Percentiles rank a stretch among this genome's conserved stretches.
phyloP scores from a whole-genome alignment of 2,888 invertebrate genomes.

The Acanthoscelides obtectus region DNA sequence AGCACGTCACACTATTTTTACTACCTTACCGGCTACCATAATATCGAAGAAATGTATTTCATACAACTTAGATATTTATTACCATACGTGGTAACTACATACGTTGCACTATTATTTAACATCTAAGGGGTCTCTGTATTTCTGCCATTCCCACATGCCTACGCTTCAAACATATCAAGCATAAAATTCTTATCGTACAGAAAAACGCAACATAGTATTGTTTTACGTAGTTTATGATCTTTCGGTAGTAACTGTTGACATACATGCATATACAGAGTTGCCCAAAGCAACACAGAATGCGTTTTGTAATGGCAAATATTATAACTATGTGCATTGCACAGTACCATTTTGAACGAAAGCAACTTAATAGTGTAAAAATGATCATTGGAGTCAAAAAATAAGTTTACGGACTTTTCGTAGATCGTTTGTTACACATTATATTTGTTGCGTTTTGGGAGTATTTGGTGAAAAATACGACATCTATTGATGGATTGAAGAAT shows the following conservation, averaged over 20 bases:
- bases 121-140: neutral
- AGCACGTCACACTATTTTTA: neutral
- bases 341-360: too few species aligned
- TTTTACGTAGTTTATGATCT: neutral
- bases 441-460: too few species aligned
- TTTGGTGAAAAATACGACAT: too few species aligned
- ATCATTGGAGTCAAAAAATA: too few species aligned
- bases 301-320: too few species aligned
- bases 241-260: neutral
- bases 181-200: neutral
- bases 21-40: neutral
- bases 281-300: neutral
- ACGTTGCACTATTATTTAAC: neutral
- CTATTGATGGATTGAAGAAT: too few species aligned
- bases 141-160: neutral
- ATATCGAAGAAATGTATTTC: neutral
- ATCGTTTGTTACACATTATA: too few species aligned
- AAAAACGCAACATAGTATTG: neutral
- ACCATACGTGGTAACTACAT: neutral
- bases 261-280: neutral
- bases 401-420: too few species aligned
- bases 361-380: too few species aligned
- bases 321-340: too few species aligned
- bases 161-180: neutral
- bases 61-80: neutral